Evolutionary conservation across 2,888 invertebrate genomes (phyloP).

Genomic region (Yponomeuta plumbellus): DNA sequence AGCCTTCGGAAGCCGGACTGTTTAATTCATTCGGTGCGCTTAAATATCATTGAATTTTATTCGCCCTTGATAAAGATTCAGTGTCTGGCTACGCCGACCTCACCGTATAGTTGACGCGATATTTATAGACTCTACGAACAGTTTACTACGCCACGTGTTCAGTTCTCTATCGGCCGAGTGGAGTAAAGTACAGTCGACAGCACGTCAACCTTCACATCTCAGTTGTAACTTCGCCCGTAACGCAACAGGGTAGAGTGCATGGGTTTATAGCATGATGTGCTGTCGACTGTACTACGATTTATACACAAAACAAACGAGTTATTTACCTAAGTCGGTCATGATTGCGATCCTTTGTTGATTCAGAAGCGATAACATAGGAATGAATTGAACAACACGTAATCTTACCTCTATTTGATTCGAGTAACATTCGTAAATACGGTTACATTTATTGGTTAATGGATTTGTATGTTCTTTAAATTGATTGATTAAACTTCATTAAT

Average conservation of each 20-base stretch:
- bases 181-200: background rate
- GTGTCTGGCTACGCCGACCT: background rate
- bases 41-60: slow-evolving; percentile 7
- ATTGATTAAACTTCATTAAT: too few species aligned
- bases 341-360: background rate
- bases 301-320: background rate
- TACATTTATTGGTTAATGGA: background rate
- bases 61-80: slow-evolving; percentile 7
- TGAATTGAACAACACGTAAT: background rate
- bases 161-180: background rate
- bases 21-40: background rate
- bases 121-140: slow-evolving; percentile 9
- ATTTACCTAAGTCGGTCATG: background rate
- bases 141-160: slow-evolving; percentile 13
- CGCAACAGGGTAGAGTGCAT: too few species aligned
- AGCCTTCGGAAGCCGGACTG: background rate
- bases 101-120: background rate
- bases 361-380: background rate
- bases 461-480: too few species aligned
- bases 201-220: too few species aligned
- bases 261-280: too few species aligned
- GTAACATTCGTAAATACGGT: background rate
- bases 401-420: background rate
- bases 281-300: background rate
- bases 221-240: too few species aligned